Evolutionary conservation across 2,797 vertebrate species (phyloP), one percentile per base, ranked within the genome.

Genomic region (Hozukius guyotensis): DNA sequence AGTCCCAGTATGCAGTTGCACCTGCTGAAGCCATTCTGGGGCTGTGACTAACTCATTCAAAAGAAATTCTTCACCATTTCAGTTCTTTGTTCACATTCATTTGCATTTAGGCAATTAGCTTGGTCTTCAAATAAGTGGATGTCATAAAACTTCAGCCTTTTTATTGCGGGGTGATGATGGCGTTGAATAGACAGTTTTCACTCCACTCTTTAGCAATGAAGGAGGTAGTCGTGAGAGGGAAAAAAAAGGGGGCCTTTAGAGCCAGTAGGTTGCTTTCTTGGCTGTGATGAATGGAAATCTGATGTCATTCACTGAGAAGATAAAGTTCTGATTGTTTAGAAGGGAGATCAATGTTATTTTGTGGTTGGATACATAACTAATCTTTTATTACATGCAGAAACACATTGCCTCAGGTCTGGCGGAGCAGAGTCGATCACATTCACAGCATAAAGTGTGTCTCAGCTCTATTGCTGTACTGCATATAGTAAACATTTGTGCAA

Each of bases 1-100:
- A 8, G 20, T 60, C 57, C 27, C 32, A 34, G 52, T 46, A 16
- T 55, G 63, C 13, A 42, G 25, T 32, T 84, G 75, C 77, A 80
- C 72, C 72, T 73, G 67, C 65, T 72, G 34, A 84, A 87, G 73
- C 75, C 67, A 68, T 77, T 73, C 72, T 59, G 49, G 80, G 80
- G 83, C 49, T 75, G 64, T 42, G 52, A 49, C 38, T 2, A n/a
- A 85, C 64, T 85, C 67, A 86, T 3, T 83, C 57, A 88, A 82
- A 78, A 67, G 61, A 83, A 71, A 71, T 49, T 61, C 67, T 83
- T 78, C 31, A 65, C 46, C 57, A 22, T 73, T 77, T 76, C 31
- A 72, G 13, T 29, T 75, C 72, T 84, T 83, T 82, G 76, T 84
- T 80, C 31, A 74, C 57, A 71, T 90, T 89, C 38, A 73, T 62